These are phyloP conservation scores for Poeciliopsis presidionis DNA, from an alignment of 2,797 vertebrate genomes.

Conservation along the genomic window DNA sequence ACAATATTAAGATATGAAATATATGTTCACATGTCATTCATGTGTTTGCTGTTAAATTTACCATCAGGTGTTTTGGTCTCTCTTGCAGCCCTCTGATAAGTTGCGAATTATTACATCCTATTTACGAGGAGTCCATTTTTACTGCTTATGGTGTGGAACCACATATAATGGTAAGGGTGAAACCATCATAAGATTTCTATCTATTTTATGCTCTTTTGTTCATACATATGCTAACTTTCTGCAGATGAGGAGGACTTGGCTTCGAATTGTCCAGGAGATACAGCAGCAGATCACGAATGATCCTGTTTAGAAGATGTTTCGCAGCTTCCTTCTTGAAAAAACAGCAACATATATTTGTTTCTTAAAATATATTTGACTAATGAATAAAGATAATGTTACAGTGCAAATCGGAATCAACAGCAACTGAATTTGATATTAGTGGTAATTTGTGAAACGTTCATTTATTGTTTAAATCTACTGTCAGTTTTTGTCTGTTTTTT, in stretches of 20 bases:
- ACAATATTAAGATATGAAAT: neutral
- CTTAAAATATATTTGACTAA: neutral
- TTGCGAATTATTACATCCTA: constrained; percentile 90
- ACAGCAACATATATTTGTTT: neutral
- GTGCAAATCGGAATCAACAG: neutral
- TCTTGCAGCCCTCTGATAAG: constrained; percentile 87
- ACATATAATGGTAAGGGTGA: constrained; percentile 89
- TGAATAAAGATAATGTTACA: neutral
- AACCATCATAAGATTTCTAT: constrained; percentile 38
- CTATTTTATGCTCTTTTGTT: neutral
- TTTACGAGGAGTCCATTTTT: constrained; percentile 89
- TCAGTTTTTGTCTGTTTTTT: constrained; percentile 4
- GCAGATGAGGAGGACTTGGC: constrained; percentile 89
- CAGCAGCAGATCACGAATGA: constrained; percentile 90
- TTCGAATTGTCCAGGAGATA: constrained; percentile 91
- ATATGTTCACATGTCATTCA: neutral
- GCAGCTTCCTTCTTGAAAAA: neutral
- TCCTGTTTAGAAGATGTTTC: neutral
- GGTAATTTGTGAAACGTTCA: neutral
- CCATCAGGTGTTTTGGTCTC: neutral
- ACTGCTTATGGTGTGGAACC: constrained; percentile 98
- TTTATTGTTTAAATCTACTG: neutral
- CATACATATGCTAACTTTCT: neutral
- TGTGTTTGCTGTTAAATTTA: neutral
- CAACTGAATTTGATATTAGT: neutral